Evolutionary conservation across 2,888 invertebrate species (phyloP), one percentile per base, ranked within the genome.

Genomic region (Osedax frankpressi): DNA sequence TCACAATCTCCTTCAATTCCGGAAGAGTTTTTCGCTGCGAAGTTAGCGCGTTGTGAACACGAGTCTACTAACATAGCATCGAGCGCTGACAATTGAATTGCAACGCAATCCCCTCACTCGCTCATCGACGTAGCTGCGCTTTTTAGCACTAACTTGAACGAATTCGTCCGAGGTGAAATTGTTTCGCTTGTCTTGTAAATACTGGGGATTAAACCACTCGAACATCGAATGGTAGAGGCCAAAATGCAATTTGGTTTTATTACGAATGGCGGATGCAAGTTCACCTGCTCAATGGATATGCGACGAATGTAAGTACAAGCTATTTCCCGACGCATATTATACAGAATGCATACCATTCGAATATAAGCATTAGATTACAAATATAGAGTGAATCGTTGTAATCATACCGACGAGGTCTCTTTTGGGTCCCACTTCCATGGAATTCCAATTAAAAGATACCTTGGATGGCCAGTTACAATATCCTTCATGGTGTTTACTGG

Each of bases 401-500:
- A n/a, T 73, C 81, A 78, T 80, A 86, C 90, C 89, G 65, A 93
- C 88, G 68, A 94, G 84, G 84, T 94, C 91, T 70, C 88, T 84
- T 74, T 89, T 88, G 0, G 92, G 91, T 0, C 92, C 92, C 71
- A 90, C 87, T 78, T 91, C 92, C 79, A 88, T 85, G 0, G 92
- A 85, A 83, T 93, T 93, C 93, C 93, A 93, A 80, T 91, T 90
- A 81, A 89, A 94, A 0, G 91, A 89, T 72, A 88, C 88, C 77
- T 87, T 88, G 0, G 92, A 91, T n/a, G 92, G 92, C 89, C 92
- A 93, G 70, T 92, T 81, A 2, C 92, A 89, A 81, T 87, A 93
- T 0, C 93, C 93, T 82, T 93, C 93, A 82, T 93, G 92, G 83
- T 93, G 93, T 83, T 93, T 93, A 81, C 90, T 91, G 3, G 92